phyloP scores from a whole-genome alignment of 1,140 invertebrate species.

The Eumaeus atala region DNA sequence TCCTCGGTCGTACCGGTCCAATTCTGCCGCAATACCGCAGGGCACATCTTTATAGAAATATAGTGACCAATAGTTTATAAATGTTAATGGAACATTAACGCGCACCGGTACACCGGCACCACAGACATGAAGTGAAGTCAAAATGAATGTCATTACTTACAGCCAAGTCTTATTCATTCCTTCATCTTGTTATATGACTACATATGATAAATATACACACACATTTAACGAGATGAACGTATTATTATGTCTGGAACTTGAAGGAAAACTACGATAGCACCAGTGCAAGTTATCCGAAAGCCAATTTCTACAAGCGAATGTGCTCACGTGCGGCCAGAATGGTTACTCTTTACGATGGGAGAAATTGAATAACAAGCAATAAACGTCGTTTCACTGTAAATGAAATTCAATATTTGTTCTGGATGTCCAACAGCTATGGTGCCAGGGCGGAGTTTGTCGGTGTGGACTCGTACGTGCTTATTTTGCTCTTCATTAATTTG shows the following conservation, averaged over 20 bases:
- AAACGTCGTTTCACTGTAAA: constrained; percentile 40
- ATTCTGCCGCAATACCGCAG: too few species aligned
- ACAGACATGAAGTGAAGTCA: too few species aligned
- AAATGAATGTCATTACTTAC: too few species aligned
- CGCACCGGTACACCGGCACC: too few species aligned
- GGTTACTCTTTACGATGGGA: constrained; percentile 20
- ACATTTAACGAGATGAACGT: too few species aligned
- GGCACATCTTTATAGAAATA: too few species aligned
- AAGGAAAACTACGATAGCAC: neutral
- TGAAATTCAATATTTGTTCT: constrained; percentile 47
- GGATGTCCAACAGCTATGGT: constrained; percentile 38
- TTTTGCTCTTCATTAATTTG: neutral
- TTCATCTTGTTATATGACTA: too few species aligned
- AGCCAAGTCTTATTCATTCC: too few species aligned
- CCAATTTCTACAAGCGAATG: neutral
- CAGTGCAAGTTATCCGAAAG: neutral
- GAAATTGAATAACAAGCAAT: constrained; percentile 40
- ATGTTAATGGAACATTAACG: too few species aligned
- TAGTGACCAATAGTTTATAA: too few species aligned
- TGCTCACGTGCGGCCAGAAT: constrained; percentile 13
- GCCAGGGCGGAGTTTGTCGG: constrained; percentile 29
- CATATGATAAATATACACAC: too few species aligned
- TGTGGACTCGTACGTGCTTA: neutral
- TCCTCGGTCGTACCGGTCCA: too few species aligned
- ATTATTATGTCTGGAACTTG: neutral